Evolutionary conservation across 2,113 vertebrate genomes (phyloP).

Genomic region (Phrynocephalus versicolor): DNA sequence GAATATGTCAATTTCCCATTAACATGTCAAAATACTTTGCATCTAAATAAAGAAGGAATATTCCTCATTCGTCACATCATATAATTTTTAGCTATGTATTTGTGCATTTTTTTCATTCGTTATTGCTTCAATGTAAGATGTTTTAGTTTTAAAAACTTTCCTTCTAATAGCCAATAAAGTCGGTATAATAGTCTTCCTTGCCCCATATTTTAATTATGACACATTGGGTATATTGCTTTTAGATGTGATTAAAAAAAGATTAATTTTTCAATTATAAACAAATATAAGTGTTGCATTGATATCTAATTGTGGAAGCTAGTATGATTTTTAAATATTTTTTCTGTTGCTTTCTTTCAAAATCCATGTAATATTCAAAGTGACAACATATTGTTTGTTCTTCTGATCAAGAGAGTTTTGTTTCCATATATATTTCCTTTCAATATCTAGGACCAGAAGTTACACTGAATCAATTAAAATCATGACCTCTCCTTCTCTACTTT

Average conservation of each 20-base stretch:
- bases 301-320: background rate
- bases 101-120: background rate
- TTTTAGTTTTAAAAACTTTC: slow-evolving; percentile 15
- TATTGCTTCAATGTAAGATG: background rate
- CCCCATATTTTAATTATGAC: slow-evolving; percentile 36
- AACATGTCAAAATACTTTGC: slow-evolving; percentile 47
- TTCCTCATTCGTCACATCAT: slow-evolving; percentile 37
- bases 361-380: background rate
- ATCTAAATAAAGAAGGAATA: slow-evolving; percentile 45
- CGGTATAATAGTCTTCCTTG: slow-evolving; percentile 35
- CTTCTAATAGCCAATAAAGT: slow-evolving; percentile 47
- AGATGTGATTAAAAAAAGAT: slow-evolving; percentile 33
- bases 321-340: background rate
- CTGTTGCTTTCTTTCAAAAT: background rate
- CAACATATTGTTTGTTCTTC: background rate
- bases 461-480: background rate
- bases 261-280: slow-evolving; percentile 2
- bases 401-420: background rate
- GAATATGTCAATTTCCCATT: slow-evolving; percentile 52
- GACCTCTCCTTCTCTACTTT: background rate
- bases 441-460: background rate
- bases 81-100: background rate
- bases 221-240: slow-evolving; percentile 40
- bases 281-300: background rate
- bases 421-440: background rate